These are phyloP conservation scores for Spisula subtruncata DNA, from an alignment of 2,888 invertebrate genomes.

Conservation along the genomic window DNA sequence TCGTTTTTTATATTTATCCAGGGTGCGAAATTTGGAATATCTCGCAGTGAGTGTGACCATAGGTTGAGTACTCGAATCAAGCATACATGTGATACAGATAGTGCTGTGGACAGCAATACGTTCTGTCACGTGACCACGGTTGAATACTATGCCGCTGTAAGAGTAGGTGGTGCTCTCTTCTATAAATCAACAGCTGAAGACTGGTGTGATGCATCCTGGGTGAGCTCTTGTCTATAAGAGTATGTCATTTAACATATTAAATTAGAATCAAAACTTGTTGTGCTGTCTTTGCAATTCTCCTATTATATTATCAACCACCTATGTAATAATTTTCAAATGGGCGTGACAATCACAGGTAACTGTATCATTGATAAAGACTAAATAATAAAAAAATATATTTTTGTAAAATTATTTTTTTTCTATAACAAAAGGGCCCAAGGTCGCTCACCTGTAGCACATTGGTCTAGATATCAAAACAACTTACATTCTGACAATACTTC, in stretches of 20 bases:
- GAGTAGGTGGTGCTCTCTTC: background rate
- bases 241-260: background rate
- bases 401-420: too few species aligned
- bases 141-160: conserved; percentile 20
- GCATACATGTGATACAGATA: background rate
- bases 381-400: too few species aligned
- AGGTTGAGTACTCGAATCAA: background rate
- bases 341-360: too few species aligned
- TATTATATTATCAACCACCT: too few species aligned
- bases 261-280: too few species aligned
- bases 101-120: background rate
- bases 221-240: background rate
- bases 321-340: too few species aligned
- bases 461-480: too few species aligned
- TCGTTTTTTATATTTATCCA: background rate
- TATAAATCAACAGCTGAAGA: background rate
- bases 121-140: background rate
- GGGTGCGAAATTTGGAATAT: background rate
- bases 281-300: too few species aligned
- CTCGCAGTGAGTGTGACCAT: conserved; percentile 12
- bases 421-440: too few species aligned
- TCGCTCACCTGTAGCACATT: too few species aligned
- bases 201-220: conserved; percentile 27
- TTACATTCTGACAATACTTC: too few species aligned
- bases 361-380: too few species aligned